A percentile compares a stretch with the other conserved stretches of the same genome.
phyloP scores from a whole-genome alignment of 2,797 vertebrate species.

The Sebastes wilsoni region DNA sequence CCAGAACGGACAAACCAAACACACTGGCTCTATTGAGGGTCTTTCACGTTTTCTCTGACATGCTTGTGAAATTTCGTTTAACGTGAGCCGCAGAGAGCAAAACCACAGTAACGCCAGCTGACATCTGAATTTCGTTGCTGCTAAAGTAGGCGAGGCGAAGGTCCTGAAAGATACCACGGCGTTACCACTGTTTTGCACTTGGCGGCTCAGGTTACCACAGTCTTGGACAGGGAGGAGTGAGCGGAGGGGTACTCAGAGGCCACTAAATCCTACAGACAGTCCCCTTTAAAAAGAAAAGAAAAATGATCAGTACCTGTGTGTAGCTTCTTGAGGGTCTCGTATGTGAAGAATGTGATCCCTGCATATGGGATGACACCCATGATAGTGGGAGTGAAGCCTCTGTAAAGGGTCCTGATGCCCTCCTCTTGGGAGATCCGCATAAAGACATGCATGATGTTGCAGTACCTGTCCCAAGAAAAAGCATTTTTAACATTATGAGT shows the following conservation, averaged over 20 bases:
- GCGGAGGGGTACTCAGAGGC: not conserved
- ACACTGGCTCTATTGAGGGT: not conserved
- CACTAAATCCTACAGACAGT: not conserved
- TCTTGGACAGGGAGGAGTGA: no score
- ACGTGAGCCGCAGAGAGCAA: not conserved
- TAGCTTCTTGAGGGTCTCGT: conserved; percentile 93
- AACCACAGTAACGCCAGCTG: not conserved
- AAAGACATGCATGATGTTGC: conserved; percentile 95
- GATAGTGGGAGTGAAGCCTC: conserved; percentile 93
- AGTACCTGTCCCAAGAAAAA: conserved; percentile 85
- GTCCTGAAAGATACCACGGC: not conserved
- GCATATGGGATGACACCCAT: conserved; percentile 95
- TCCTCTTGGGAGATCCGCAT: conserved; percentile 94
- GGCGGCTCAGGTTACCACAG: no score
- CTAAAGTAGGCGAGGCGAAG: not conserved
- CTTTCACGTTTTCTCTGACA: not conserved
- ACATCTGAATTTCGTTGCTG: not conserved
- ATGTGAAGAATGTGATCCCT: conserved; percentile 96
- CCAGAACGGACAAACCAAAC: not conserved
- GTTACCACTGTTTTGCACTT: no score
- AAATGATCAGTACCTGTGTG: conserved; percentile 85
- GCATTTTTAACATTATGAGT: not conserved
- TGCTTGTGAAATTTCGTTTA: not conserved
- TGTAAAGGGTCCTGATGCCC: conserved; percentile 90
- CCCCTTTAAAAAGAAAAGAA: not conserved